A percentile compares a stretch with the other conserved stretches of the same genome.
Conservation (phyloP, 2,113 vertebrate species). For the Ovis aries region ARS-UI_Ramb_v3.0 NC_056054.1:54989501-54990000, state of each 20-base stretch:
- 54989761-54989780: neutral
- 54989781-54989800: neutral
- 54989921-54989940: neutral
- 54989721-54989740: neutral
- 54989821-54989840: neutral
- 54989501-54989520: neutral
- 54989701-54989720: neutral
- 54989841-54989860: neutral
- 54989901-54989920: neutral
- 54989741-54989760: neutral
- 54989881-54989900: neutral
- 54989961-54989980: neutral
- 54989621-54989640: neutral
- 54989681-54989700: neutral
- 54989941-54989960: neutral
- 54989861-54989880: neutral
- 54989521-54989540: neutral
- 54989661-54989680: neutral
- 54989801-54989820: neutral
- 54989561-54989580: neutral
- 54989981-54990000: neutral
- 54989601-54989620: neutral
- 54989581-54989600: neutral
- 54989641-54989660: neutral
- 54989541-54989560: neutral